Conservation (phyloP, 2,797 vertebrate species). For the Pangasius larnaudii region DNA sequence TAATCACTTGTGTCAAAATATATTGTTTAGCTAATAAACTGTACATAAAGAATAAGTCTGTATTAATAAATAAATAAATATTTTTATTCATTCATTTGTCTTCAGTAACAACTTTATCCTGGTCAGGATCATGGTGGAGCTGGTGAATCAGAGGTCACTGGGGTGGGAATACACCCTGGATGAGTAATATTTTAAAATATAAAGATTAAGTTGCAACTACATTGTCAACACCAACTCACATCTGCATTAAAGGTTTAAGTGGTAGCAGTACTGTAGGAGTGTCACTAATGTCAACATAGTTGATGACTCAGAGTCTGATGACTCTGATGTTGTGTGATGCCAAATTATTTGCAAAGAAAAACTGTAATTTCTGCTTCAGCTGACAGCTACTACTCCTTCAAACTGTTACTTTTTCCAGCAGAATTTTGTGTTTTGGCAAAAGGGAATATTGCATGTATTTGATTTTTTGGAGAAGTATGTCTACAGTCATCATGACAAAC, state of each 20-base stretch:
- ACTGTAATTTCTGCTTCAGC: not conserved
- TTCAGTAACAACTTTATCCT: not conserved
- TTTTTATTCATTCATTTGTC: not conserved
- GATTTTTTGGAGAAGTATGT: not conserved
- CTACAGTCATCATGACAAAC: slow-evolving; percentile 13
- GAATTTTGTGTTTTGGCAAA: not conserved
- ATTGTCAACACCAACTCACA: not conserved
- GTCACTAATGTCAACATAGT: not conserved
- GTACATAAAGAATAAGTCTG: not conserved
- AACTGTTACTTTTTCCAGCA: slow-evolving; percentile 1
- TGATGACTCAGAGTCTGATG: not conserved
- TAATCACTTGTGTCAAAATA: slow-evolving; percentile 1
- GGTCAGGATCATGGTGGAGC: not conserved
- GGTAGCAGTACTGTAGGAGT: not conserved
- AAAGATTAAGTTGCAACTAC: not conserved
- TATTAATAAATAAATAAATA: too few species aligned
- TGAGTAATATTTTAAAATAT: not conserved
- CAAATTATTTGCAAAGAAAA: slow-evolving; percentile 8
- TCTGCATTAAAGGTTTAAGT: not conserved
- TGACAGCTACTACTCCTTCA: not conserved
- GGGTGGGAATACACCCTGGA: not conserved
- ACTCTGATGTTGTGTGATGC: not conserved
- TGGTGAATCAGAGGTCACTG: not conserved
- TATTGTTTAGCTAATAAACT: not conserved
- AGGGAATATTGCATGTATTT: not conserved